Evolutionary conservation across 2,113 vertebrate species (phyloP).

Genomic region (Pygoscelis antarcticus): DNA sequence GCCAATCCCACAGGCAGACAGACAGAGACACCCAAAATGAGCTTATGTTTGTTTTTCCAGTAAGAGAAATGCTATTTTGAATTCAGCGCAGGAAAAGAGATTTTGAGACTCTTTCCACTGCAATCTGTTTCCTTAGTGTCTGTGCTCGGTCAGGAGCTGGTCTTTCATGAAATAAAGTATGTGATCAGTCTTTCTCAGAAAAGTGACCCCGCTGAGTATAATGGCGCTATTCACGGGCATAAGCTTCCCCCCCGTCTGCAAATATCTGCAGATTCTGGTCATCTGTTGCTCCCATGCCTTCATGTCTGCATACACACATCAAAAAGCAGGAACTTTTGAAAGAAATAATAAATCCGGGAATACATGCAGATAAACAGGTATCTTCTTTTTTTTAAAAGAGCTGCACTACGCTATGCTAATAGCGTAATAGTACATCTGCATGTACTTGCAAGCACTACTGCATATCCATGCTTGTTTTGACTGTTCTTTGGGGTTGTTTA

Average conservation of each 20-base stretch:
- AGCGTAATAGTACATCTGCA: not conserved
- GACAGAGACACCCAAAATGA: constrained; percentile 39
- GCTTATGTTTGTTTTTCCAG: constrained; percentile 61
- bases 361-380: not conserved
- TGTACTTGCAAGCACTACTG: not conserved
- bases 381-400: not conserved
- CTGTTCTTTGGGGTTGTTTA: not conserved
- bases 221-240: not conserved
- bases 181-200: not conserved
- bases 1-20: constrained; percentile 31
- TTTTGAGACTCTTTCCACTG: constrained; percentile 56
- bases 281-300: not conserved
- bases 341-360: not conserved
- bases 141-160: not conserved
- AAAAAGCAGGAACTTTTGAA: not conserved
- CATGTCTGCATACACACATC: not conserved
- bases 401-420: not conserved
- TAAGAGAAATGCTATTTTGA: constrained; percentile 51
- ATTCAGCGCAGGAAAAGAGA: constrained; percentile 47
- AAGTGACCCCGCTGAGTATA: not conserved
- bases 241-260: not conserved
- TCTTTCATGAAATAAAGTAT: not conserved
- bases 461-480: not conserved
- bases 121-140: not conserved
- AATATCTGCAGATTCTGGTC: not conserved